Conservation (phyloP, 2,797 vertebrate species). For the Lophura swinhoii region DNA sequence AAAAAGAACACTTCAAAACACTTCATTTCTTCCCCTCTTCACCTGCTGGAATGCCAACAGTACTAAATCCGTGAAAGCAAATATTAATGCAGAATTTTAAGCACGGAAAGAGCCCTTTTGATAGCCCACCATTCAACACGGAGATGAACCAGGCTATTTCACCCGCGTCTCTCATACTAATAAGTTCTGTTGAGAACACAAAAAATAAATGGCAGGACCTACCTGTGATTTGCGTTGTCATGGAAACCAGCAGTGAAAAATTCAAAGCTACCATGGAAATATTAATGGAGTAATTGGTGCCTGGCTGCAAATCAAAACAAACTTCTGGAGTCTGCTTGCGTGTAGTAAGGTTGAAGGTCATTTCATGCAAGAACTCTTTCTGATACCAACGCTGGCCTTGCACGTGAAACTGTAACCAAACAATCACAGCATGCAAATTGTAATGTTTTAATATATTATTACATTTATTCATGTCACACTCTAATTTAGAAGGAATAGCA, state of each 20-base stretch:
- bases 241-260: conserved; percentile 76
- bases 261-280: conserved; percentile 82
- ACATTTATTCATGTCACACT: background rate
- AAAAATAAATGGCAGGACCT: conserved; percentile 12
- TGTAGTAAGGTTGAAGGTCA: conserved; percentile 78
- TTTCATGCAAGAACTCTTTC: conserved; percentile 81
- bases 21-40: background rate
- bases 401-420: conserved; percentile 82
- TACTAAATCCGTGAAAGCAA: background rate
- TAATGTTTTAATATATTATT: background rate
- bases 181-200: background rate
- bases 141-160: background rate
- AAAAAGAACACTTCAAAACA: background rate
- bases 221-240: conserved; percentile 79
- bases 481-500: background rate
- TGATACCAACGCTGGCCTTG: conserved; percentile 87
- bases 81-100: background rate
- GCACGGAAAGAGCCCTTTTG: background rate
- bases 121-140: background rate
- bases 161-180: background rate
- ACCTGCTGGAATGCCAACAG: background rate
- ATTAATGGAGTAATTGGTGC: conserved; percentile 91
- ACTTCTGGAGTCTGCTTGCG: conserved; percentile 77
- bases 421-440: background rate
- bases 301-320: conserved; percentile 88